phyloP scores from a whole-genome alignment of 2,113 vertebrate species.

The Pavo muticus region DNA sequence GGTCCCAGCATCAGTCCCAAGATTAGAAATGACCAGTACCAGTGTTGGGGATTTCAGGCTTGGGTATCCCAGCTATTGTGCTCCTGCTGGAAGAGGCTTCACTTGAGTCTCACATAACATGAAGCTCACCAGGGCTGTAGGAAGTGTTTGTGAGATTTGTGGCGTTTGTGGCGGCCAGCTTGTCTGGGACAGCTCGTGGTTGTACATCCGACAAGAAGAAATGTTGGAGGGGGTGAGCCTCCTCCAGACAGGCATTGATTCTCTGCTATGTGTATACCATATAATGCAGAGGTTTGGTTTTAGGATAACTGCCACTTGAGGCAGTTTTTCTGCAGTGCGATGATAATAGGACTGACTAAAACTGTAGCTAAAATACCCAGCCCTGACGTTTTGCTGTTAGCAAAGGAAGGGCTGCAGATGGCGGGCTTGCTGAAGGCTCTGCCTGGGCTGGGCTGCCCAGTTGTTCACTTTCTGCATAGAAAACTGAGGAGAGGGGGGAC shows the following conservation, averaged over 20 bases:
- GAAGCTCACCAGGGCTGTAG: not conserved
- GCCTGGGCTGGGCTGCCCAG: fast-evolving
- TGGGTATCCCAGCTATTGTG: fast-evolving
- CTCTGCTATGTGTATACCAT: not conserved
- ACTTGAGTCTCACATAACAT: not conserved
- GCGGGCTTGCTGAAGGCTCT: not conserved
- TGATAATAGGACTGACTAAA: constrained; percentile 69
- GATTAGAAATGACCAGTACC: fast-evolving
- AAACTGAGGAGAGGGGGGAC: not conserved
- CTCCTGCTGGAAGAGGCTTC: not conserved
- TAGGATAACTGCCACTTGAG: constrained; percentile 5
- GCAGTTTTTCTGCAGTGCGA: not conserved
- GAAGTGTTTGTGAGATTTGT: not conserved
- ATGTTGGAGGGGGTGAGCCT: not conserved
- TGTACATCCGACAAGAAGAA: not conserved
- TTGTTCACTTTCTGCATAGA: not conserved
- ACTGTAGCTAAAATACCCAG: constrained; percentile 38
- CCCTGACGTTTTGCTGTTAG: not conserved
- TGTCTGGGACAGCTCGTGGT: not conserved
- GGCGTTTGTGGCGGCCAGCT: no score
- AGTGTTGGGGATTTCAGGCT: not conserved
- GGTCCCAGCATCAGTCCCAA: not conserved
- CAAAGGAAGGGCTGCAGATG: not conserved
- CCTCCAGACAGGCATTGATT: not conserved
- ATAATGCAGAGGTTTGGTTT: not conserved